Percentiles rank a stretch among this genome's conserved stretches.
Evolutionary conservation across 2,888 invertebrate species (phyloP).

Genomic region (Sisyra nigra): DNA sequence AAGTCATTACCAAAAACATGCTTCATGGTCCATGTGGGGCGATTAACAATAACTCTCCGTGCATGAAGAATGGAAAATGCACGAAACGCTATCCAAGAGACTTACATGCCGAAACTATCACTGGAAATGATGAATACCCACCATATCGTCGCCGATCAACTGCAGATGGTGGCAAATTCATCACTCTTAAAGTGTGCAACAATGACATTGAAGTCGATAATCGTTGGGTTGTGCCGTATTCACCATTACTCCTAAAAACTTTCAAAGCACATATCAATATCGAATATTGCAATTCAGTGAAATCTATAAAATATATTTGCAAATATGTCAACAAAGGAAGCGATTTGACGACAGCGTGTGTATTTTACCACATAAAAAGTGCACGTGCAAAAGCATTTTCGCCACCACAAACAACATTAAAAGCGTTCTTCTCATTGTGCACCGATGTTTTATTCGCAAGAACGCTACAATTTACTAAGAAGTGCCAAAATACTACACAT

Average conservation of each 20-base stretch:
- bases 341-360: constrained; percentile 18
- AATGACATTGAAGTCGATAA: constrained; percentile 17
- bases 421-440: constrained; percentile 13
- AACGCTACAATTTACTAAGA: constrained; percentile 19
- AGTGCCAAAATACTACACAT: constrained; percentile 19
- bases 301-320: constrained; percentile 23
- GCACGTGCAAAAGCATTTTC: constrained; percentile 9
- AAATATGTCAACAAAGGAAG: constrained; percentile 27
- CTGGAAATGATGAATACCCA: constrained; percentile 14
- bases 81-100: constrained; percentile 15
- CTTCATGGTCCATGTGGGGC: constrained; percentile 26
- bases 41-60: constrained; percentile 20
- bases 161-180: constrained; percentile 14
- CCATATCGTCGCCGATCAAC: constrained; percentile 13
- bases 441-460: constrained; percentile 13
- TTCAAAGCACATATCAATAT: too few relatives aligned
- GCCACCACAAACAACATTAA: constrained; percentile 12
- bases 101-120: constrained; percentile 11
- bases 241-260: constrained; percentile 18
- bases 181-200: constrained; percentile 13
- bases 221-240: constrained; percentile 22
- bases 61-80: constrained; percentile 24
- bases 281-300: too few relatives aligned
- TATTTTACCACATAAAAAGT: constrained; percentile 7
- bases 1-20: constrained; percentile 22